Conservation (phyloP, 2,113 vertebrate species). For the Chiloscyllium plagiosum region DNA sequence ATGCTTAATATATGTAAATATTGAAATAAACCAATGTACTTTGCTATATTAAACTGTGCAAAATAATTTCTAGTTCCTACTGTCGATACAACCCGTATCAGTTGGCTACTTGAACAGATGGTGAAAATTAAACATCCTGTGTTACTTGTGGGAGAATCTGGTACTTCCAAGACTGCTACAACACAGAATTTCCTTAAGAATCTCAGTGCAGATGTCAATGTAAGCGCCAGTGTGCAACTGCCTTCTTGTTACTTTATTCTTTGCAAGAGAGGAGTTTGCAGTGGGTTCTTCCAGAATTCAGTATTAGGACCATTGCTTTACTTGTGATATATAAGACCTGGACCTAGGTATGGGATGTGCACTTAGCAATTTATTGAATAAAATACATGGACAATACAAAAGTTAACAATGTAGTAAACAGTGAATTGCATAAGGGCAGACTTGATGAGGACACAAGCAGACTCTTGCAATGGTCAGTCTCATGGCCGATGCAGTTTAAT, state of each 20-base stretch:
- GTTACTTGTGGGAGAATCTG: constrained; percentile 87
- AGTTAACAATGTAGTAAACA: too few relatives aligned
- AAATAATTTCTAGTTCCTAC: constrained; percentile 73
- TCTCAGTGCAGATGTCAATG: constrained; percentile 62
- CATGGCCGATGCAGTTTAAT: too few relatives aligned
- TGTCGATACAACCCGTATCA: constrained; percentile 76
- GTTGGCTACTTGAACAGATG: constrained; percentile 86
- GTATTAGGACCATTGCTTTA: background rate
- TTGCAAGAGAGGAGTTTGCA: background rate
- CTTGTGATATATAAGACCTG: background rate
- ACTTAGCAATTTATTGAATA: too few relatives aligned
- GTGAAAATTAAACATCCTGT: constrained; percentile 75
- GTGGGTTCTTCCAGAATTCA: background rate
- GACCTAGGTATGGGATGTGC: too few relatives aligned
- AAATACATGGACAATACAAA: too few relatives aligned
- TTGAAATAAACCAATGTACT: background rate
- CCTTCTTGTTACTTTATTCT: background rate
- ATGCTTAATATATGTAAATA: background rate
- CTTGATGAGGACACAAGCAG: too few relatives aligned
- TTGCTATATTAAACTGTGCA: background rate
- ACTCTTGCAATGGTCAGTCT: too few relatives aligned
- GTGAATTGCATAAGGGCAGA: too few relatives aligned
- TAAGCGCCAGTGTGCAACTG: constrained; percentile 47
- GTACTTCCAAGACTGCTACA: constrained; percentile 92
- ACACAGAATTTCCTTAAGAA: constrained; percentile 80